These are phyloP conservation scores for Eupleurogrammus muticus DNA, from an alignment of 2,797 vertebrate genomes.

Conservation along the genomic window DNA sequence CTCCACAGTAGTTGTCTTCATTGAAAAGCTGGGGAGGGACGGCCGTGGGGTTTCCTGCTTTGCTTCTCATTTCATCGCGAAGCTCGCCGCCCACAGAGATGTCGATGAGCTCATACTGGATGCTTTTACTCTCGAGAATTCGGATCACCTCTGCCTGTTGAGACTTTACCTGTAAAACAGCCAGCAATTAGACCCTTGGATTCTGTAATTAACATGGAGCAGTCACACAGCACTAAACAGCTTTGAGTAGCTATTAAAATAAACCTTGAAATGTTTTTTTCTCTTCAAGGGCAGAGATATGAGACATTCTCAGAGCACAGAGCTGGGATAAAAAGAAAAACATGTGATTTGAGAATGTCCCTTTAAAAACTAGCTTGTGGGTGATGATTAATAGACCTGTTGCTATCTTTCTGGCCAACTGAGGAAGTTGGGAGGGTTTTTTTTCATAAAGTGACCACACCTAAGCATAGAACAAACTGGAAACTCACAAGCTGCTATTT, in stretches of 20 bases:
- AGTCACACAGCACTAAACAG: too few relatives aligned
- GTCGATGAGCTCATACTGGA: conserved; percentile 92
- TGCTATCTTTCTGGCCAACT: conserved; percentile 39
- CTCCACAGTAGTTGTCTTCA: conserved; percentile 95
- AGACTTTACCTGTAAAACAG: conserved; percentile 90
- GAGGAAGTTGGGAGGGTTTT: conserved; percentile 63
- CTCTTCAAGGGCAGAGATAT: not conserved
- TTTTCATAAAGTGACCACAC: conserved; percentile 52
- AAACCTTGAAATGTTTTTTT: not conserved
- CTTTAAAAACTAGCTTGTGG: conserved; percentile 36
- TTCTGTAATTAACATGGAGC: not conserved
- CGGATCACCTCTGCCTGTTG: conserved; percentile 93
- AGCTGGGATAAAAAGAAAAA: not conserved
- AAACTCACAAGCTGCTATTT: conserved; percentile 22
- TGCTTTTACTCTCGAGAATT: conserved; percentile 94
- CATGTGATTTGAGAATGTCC: not conserved
- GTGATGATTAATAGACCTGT: conserved; percentile 68
- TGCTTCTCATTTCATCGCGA: conserved; percentile 92
- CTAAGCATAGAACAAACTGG: conserved; percentile 34
- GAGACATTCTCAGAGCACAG: not conserved
- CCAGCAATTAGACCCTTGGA: not conserved
- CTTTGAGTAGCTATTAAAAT: conserved; percentile 3
- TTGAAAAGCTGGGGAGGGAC: conserved; percentile 96
- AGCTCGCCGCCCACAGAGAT: conserved; percentile 92
- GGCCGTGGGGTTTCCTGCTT: conserved; percentile 90